Evolutionary conservation across 1,140 invertebrate species (phyloP).

Genomic region (Camponotus pennsylvanicus): DNA sequence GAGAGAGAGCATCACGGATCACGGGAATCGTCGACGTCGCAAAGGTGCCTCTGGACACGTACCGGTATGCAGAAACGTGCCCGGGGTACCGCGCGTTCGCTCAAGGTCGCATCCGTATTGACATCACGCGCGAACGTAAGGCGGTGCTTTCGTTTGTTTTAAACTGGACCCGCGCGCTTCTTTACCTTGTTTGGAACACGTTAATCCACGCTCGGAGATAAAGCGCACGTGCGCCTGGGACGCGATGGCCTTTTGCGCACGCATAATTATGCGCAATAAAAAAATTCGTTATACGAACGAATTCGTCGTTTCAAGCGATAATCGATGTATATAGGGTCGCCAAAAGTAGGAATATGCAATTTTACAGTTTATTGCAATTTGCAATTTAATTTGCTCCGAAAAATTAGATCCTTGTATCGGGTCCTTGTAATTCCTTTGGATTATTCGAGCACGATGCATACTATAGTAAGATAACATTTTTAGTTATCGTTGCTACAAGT

Average conservation of each 20-base stretch:
- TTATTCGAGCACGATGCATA: no score
- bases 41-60: constrained; percentile 63
- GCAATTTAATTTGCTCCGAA: no score
- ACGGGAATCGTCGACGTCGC: constrained; percentile 39
- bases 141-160: constrained; percentile 74
- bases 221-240: constrained; percentile 56
- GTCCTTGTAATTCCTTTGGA: no score
- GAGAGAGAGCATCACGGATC: not conserved
- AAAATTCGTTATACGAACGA: no score
- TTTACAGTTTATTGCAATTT: no score
- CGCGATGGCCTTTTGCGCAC: not conserved
- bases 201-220: constrained; percentile 64
- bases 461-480: no score
- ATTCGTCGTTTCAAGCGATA: no score
- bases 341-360: no score
- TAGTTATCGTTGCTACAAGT: no score
- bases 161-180: constrained; percentile 37
- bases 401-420: no score
- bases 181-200: constrained; percentile 74
- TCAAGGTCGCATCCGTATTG: constrained; percentile 81
- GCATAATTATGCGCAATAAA: constrained; percentile 6
- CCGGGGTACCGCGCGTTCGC: constrained; percentile 64
- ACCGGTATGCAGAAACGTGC: constrained; percentile 77
- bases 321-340: no score
- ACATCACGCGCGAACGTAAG: constrained; percentile 74